Evolutionary conservation across 2,113 vertebrate genomes (phyloP), one percentile per base, ranked within the genome.

Genomic region (Camelus dromedarius): DNA sequence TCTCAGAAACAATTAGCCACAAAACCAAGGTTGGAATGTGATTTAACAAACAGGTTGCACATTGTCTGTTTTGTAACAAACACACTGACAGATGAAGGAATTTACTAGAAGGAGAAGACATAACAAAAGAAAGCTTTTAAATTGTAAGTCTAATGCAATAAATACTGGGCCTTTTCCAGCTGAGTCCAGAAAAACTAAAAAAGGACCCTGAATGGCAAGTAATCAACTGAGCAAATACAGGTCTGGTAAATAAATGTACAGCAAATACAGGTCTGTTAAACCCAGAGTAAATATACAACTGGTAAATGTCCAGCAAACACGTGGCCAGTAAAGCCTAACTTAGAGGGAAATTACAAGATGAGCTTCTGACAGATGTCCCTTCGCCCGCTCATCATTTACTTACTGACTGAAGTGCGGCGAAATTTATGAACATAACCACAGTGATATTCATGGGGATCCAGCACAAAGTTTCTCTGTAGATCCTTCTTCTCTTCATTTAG

Each of bases 381-480:
- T 1, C 22, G 28, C 0, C 0, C 38, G 16, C n/a, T 52, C 20
- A 0, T 20, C 4, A 8, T 70, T 19, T 93, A 98, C 98, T 98
- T 95, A 98, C 98, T 97, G 73, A 94, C 88, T 42, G 98, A 96
- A 0, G 96, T 90, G 48, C 97, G 98, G 19, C 91, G 97, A 67
- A 99, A 99, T 0, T 98, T 98, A 1, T 98, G 98, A 30, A 99
- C 98, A 0, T 98, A 98, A 22, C 99, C 99, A 46, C 99, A 98
- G 0, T 99, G 95, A 64, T 97, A 93, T 2, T 96, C 67, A 0
- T 0, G 19, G 2, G n/a, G 38, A 19, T 91, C 32, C 2, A 90
- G 85, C 30, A 32, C 0, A 18, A 79, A 35, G 0, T 28, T 69
- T 64, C 98, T 98, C 72, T 98, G 98, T 3, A 30, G 19, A 14